A percentile compares a stretch with the other conserved stretches of the same genome.
These are phyloP conservation scores for Micropoecilia bifurca DNA, from an alignment of 2,797 vertebrate species.

Conservation along the genomic window DNA sequence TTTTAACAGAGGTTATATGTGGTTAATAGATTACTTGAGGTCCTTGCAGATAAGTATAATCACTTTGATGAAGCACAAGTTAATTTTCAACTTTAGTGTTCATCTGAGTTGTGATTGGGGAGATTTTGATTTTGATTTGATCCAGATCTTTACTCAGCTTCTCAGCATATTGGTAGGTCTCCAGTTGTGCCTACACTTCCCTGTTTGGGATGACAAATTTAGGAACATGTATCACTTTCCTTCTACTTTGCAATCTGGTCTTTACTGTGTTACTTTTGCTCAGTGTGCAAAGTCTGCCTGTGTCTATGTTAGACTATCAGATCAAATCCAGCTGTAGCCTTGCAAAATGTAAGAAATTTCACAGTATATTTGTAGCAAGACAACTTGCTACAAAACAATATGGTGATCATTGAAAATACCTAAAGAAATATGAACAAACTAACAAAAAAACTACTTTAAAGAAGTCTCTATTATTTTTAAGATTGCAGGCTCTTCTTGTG, in stretches of 20 bases:
- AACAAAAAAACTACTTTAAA: background rate
- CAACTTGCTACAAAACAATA: background rate
- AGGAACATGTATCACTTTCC: background rate
- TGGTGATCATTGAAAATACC: background rate
- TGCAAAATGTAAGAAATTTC: background rate
- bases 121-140: background rate
- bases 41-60: background rate
- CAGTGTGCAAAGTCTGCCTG: too few relatives aligned
- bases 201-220: background rate
- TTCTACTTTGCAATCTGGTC: background rate
- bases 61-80: background rate
- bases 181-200: background rate
- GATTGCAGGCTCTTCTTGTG: constrained; percentile 22
- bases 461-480: background rate
- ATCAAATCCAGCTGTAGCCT: background rate
- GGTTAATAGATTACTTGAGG: background rate
- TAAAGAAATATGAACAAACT: background rate
- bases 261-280: background rate
- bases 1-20: background rate
- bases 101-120: background rate
- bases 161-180: background rate
- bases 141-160: background rate
- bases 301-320: background rate
- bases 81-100: background rate
- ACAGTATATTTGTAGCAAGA: background rate